Percentiles rank a stretch among this genome's conserved stretches.
phyloP scores from a whole-genome alignment of 2,113 vertebrate species.

The Fulmarus glacialis region DNA sequence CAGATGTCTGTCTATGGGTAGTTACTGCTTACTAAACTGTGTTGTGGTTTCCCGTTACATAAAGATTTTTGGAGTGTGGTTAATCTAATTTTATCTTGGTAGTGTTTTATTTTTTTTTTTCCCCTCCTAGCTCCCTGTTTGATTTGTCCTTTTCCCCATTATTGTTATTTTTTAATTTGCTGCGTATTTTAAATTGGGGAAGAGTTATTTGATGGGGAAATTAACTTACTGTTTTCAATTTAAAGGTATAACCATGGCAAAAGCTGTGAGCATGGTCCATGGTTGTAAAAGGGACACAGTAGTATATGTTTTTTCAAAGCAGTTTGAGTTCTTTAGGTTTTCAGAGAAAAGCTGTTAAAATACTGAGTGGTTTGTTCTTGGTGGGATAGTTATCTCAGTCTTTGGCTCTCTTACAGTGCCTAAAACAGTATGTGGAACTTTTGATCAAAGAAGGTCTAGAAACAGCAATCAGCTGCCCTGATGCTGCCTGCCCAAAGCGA shows the following conservation, averaged over 20 bases:
- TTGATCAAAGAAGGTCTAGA: constrained; percentile 97
- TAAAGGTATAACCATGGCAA: neutral
- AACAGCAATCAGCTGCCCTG: constrained; percentile 96
- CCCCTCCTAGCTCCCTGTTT: neutral
- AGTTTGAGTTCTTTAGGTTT: neutral
- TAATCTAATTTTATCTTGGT: neutral
- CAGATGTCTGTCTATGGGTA: neutral
- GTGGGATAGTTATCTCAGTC: neutral
- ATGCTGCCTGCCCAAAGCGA: constrained; percentile 93
- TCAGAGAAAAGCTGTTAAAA: neutral
- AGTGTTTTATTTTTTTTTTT: neutral
- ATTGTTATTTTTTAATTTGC: neutral
- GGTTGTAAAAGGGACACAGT: neutral
- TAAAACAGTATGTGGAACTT: constrained; percentile 98
- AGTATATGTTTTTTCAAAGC: neutral
- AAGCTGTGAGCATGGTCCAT: neutral
- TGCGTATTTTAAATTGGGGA: neutral
- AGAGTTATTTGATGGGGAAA: neutral
- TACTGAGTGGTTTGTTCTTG: neutral
- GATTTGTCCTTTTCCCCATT: neutral
- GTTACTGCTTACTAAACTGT: neutral
- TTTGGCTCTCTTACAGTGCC: constrained; percentile 83
- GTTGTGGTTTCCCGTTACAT: neutral
- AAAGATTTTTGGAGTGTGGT: neutral
- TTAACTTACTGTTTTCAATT: neutral